phyloP scores from a whole-genome alignment of 2,113 vertebrate species.

The Dromiciops gliroides region DNA sequence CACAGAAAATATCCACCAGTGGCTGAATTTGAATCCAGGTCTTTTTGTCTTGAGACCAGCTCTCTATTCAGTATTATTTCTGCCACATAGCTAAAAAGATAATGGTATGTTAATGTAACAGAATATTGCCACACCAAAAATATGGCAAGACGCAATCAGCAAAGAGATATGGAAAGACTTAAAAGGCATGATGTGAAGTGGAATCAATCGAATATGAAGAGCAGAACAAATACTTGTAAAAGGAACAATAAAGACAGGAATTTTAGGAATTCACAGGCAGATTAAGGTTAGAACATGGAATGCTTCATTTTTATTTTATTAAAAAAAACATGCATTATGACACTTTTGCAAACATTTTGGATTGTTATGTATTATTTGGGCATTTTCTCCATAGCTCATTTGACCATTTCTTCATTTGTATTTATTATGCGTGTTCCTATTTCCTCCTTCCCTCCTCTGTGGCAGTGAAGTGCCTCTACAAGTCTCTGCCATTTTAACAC shows the following conservation, averaged over 20 bases:
- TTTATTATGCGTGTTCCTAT: neutral
- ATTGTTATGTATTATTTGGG: neutral
- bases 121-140: neutral
- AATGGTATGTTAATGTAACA: neutral
- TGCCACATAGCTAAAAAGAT: neutral
- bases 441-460: neutral
- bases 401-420: neutral
- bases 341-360: neutral
- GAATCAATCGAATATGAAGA: neutral
- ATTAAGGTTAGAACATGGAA: too few relatives aligned
- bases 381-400: neutral
- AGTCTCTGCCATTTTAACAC: neutral
- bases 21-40: neutral
- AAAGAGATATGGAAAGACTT: too few relatives aligned
- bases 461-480: neutral
- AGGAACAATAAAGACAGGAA: neutral
- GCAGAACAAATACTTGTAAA: neutral
- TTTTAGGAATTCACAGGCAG: neutral
- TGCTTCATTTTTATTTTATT: neutral
- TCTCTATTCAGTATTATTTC: neutral
- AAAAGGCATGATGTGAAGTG: too few relatives aligned
- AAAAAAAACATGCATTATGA: neutral
- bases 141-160: neutral
- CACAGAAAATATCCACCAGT: neutral
- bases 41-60: neutral